phyloP scores from a whole-genome alignment of 2,113 vertebrate species.

The Callaeas wilsoni region DNA sequence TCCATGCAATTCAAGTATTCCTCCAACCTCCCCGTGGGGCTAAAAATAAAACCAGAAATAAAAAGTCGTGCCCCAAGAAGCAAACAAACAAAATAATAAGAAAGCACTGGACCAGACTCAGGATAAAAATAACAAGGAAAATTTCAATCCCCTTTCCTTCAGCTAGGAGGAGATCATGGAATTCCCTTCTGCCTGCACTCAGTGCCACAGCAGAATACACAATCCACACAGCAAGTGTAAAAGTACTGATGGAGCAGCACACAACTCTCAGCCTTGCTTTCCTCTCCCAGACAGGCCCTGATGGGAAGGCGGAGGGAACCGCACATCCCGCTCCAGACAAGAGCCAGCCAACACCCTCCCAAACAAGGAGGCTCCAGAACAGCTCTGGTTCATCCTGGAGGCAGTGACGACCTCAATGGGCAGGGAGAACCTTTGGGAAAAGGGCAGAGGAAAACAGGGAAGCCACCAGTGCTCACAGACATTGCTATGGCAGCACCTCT shows the following conservation, averaged over 20 bases:
- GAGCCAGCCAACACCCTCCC: not conserved
- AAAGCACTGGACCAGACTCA: not conserved
- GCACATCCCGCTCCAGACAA: not conserved
- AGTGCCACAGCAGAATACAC: not conserved
- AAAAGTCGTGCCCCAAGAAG: not conserved
- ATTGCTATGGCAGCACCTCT: not conserved
- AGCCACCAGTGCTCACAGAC: not conserved
- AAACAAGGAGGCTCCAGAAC: not conserved
- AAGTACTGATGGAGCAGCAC: not conserved
- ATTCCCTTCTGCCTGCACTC: not conserved
- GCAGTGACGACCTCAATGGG: not conserved
- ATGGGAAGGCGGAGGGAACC: not conserved
- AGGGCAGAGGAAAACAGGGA: not conserved
- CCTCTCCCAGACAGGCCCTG: not conserved
- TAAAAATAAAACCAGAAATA: conserved; percentile 47
- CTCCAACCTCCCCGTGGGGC: conserved; percentile 89
- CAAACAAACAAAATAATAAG: not conserved
- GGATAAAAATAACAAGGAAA: not conserved
- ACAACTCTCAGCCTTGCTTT: not conserved
- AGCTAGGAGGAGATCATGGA: not conserved
- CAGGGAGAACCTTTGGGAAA: not conserved
- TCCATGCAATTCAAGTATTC: conserved; percentile 93
- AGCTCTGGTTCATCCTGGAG: not conserved
- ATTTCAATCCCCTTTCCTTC: not conserved
- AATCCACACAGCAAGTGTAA: not conserved